Evolutionary conservation across 1,140 invertebrate genomes (phyloP).

Genomic region (Brachionus manjavacas): DNA sequence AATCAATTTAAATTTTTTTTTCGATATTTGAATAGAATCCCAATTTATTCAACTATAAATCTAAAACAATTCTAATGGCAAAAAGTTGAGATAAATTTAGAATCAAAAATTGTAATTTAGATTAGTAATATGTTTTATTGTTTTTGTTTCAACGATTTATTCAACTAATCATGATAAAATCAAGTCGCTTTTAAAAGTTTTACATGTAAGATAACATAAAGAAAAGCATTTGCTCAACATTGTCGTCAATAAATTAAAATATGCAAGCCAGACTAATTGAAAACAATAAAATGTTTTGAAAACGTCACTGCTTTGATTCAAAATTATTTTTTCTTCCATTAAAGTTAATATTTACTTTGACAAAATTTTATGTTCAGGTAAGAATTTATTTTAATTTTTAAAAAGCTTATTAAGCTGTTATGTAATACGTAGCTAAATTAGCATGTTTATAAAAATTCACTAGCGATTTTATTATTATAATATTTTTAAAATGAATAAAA

Average conservation of each 20-base stretch:
- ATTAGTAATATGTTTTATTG: background rate
- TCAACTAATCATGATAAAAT: background rate
- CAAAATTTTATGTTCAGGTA: slow-evolving; percentile 10
- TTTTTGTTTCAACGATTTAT: background rate
- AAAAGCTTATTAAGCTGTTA: background rate
- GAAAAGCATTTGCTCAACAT: background rate
- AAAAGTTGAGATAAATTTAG: background rate
- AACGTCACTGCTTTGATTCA: background rate
- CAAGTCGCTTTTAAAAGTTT: background rate
- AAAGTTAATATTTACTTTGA: slow-evolving; percentile 1
- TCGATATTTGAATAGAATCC: background rate
- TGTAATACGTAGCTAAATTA: slow-evolving; percentile 44
- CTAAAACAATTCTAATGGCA: background rate
- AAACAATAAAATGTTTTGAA: background rate
- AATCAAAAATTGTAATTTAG: background rate
- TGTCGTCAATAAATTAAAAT: background rate
- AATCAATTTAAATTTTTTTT: background rate
- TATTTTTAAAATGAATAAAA: background rate
- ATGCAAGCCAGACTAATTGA: background rate
- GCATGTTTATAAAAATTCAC: background rate
- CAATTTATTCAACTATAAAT: background rate
- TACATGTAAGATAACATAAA: background rate
- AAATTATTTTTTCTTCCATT: background rate
- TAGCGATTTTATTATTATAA: background rate
- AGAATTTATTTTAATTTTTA: slow-evolving; percentile 17